A percentile compares a stretch with the other conserved stretches of the same genome.
Conservation (phyloP, 2,888 invertebrate species). For the Drosophila neoperkinsi region DNA sequence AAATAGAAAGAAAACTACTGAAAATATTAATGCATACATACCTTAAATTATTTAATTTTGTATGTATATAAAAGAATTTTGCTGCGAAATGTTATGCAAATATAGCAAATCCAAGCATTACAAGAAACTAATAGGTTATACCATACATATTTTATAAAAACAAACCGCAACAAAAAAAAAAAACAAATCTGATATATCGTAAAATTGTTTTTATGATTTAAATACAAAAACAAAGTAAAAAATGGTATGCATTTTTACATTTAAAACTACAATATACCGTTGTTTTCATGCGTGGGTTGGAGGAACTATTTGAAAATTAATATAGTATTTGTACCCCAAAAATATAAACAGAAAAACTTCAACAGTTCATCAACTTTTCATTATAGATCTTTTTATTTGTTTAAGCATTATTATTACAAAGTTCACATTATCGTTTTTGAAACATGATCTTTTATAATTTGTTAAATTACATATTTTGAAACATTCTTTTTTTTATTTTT, state of each 20-base stretch:
- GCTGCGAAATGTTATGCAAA: constrained; percentile 66
- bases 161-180: constrained; percentile 31
- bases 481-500: constrained; percentile 42
- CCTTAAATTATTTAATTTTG: constrained; percentile 72
- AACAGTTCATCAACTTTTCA: constrained; percentile 26
- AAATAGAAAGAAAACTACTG: constrained; percentile 49
- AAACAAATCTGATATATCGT: constrained; percentile 71
- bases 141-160: constrained; percentile 71
- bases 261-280: constrained; percentile 40
- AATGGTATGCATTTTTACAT: constrained; percentile 67
- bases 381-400: constrained; percentile 56
- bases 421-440: constrained; percentile 58
- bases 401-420: constrained; percentile 69
- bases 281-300: constrained; percentile 27
- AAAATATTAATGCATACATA: constrained; percentile 67
- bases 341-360: background rate
- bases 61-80: constrained; percentile 67
- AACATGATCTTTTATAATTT: constrained; percentile 53
- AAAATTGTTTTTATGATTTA: constrained; percentile 80
- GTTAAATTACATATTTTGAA: constrained; percentile 58
- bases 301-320: background rate
- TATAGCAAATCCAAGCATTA: constrained; percentile 69
- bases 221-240: constrained; percentile 69
- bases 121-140: constrained; percentile 76
- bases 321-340: background rate